Percentiles rank a stretch among this genome's conserved stretches.
phyloP scores from a whole-genome alignment of 2,113 vertebrate species.

The Percina caprodes region DNA sequence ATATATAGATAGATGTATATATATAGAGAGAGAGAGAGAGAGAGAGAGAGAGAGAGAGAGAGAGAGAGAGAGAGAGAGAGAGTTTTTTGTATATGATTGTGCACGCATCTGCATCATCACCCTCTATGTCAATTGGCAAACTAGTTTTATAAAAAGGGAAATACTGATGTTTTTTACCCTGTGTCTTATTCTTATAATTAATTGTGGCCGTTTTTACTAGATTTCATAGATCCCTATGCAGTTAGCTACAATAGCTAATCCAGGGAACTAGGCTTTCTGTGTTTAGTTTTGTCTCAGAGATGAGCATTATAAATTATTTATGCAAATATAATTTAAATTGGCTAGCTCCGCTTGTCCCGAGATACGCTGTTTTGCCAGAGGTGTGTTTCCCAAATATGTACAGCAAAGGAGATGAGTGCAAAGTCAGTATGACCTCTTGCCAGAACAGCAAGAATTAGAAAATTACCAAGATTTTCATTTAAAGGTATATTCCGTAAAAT shows the following conservation, averaged over 20 bases:
- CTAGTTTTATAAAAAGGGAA: no score
- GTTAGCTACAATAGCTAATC: neutral
- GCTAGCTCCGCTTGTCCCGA: neutral
- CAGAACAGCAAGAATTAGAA: no score
- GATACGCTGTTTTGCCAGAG: neutral
- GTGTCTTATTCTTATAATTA: neutral
- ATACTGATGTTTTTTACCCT: neutral
- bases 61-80: no score
- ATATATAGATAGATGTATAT: no score
- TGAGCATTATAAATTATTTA: neutral
- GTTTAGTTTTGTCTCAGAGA: neutral
- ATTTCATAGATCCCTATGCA: neutral
- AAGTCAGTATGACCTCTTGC: no score
- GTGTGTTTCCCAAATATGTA: no score
- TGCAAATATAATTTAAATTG: neutral
- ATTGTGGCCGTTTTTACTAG: neutral
- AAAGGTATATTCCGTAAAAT: no score
- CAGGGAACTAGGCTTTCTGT: neutral
- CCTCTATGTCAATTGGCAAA: neutral
- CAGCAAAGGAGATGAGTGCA: no score
- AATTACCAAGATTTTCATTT: no score
- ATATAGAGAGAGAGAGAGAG: no score
- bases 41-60: no score
- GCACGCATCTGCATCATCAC: neutral
- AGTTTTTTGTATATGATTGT: neutral